Evolutionary conservation across 2,113 vertebrate genomes (phyloP).

Genomic region (Epinephelus fuscoguttatus): DNA sequence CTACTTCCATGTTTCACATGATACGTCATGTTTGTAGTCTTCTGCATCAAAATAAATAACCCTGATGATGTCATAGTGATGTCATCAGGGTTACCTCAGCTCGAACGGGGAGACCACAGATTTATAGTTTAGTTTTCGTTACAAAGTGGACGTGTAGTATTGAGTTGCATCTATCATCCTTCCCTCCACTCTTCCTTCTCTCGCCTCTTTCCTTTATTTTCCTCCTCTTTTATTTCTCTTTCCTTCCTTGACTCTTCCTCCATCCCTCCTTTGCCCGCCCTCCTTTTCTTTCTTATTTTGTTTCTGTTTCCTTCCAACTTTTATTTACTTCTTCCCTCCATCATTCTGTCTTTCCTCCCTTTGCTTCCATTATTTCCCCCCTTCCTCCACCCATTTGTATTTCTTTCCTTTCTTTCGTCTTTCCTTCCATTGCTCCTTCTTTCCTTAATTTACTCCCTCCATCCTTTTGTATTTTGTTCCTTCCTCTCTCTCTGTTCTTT

Average conservation of each 20-base stretch:
- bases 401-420: neutral
- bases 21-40: too few relatives aligned
- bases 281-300: neutral
- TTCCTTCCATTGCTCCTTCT: neutral
- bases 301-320: neutral
- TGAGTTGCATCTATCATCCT: too few relatives aligned
- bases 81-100: neutral
- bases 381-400: neutral
- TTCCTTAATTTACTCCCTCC: neutral
- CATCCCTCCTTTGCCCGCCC: neutral
- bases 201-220: neutral
- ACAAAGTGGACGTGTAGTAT: too few relatives aligned
- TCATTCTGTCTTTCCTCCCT: neutral
- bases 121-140: too few relatives aligned
- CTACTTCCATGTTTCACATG: too few relatives aligned
- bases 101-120: neutral
- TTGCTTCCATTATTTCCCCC: neutral
- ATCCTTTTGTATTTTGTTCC: neutral
- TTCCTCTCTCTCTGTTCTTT: neutral
- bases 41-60: neutral
- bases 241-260: too few relatives aligned
- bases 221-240: too few relatives aligned
- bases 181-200: neutral
- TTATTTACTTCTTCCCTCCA: too few relatives aligned
- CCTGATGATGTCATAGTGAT: neutral